These are phyloP conservation scores for Lasioglossum calceatum DNA, from an alignment of 2,888 invertebrate species.

Conservation along the genomic window DNA sequence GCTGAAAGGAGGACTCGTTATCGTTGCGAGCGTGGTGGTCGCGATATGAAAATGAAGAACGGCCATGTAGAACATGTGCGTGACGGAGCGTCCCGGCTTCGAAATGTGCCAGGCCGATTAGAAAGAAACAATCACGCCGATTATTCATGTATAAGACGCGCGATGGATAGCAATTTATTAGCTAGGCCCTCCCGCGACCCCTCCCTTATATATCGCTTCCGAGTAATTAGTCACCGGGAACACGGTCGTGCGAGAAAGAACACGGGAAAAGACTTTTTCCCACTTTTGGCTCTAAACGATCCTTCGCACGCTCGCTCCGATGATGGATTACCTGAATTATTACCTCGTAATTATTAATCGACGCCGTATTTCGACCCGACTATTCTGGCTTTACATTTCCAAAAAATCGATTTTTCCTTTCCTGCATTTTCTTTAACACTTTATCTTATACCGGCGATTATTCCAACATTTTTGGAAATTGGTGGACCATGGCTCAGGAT, in stretches of 20 bases:
- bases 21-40: constrained; percentile 25
- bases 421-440: background rate
- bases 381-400: background rate
- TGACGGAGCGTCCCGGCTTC: constrained; percentile 68
- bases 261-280: constrained; percentile 1
- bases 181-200: background rate
- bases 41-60: constrained; percentile 74
- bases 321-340: too few species aligned
- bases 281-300: background rate
- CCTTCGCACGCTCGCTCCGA: background rate
- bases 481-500: too few species aligned
- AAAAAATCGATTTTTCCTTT: background rate
- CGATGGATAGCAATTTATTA: constrained; percentile 29
- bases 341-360: constrained; percentile 3
- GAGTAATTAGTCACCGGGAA: constrained; percentile 20
- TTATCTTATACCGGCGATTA: background rate
- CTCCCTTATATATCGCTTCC: background rate
- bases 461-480: too few species aligned
- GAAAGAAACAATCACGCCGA: constrained; percentile 58
- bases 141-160: constrained; percentile 41
- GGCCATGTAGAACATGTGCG: constrained; percentile 55
- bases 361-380: background rate
- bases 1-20: constrained; percentile 58
- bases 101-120: constrained; percentile 62
- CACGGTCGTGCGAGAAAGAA: background rate